Conservation (phyloP, 37 sponge, comb jelly and placozoan species). For the Chondrilla cf. caribensis region DNA sequence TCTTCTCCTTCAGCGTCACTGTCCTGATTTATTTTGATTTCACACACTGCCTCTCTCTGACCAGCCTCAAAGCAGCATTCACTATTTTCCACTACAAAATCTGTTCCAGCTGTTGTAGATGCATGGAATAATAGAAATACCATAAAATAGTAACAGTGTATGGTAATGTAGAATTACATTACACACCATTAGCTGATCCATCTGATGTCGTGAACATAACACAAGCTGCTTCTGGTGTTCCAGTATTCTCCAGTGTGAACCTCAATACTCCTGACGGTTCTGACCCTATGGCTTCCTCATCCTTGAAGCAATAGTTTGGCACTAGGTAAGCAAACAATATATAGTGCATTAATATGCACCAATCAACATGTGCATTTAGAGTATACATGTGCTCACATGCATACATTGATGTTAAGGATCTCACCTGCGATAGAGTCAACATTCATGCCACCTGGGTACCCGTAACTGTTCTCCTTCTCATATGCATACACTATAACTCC, state of each 20-base stretch:
- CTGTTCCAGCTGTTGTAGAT: not conserved
- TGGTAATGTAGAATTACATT: too few relatives aligned
- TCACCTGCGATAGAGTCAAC: conserved; percentile 10
- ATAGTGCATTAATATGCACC: not conserved
- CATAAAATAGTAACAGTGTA: not conserved
- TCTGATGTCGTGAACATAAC: too few relatives aligned
- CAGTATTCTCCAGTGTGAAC: too few relatives aligned
- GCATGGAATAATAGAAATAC: too few relatives aligned
- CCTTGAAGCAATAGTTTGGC: too few relatives aligned
- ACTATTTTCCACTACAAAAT: not conserved
- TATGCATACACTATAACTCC: not conserved
- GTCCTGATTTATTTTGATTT: not conserved
- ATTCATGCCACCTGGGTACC: not conserved
- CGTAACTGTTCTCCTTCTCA: not conserved
- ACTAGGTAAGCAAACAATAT: too few relatives aligned
- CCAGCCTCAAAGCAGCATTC: conserved; percentile 20
- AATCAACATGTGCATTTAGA: not conserved
- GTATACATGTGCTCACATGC: too few relatives aligned
- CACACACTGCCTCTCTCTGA: not conserved
- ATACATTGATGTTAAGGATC: too few relatives aligned
- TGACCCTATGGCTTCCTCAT: too few relatives aligned
- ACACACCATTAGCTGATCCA: too few relatives aligned
- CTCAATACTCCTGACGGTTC: too few relatives aligned
- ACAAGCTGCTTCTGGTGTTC: too few relatives aligned
- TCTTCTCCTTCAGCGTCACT: not conserved